Percentiles rank a stretch among this genome's conserved stretches.
These are phyloP conservation scores for Anseranas semipalmata DNA, from an alignment of 2,113 vertebrate species.

Conservation along the genomic window DNA sequence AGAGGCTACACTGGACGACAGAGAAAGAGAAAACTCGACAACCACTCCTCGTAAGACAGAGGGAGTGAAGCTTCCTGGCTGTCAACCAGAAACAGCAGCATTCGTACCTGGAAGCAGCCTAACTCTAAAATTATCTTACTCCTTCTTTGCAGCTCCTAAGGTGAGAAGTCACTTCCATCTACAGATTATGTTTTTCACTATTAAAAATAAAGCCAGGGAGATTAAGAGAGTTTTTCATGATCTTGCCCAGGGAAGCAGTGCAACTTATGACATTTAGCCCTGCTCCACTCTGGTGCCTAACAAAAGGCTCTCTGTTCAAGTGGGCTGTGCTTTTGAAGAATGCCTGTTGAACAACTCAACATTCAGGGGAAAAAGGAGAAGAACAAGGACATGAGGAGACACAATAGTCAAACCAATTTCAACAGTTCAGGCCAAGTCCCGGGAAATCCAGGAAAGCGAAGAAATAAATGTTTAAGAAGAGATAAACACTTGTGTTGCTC, in stretches of 20 bases:
- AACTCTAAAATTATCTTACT: neutral
- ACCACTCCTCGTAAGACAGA: neutral
- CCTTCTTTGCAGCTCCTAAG: neutral
- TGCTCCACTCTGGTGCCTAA: neutral
- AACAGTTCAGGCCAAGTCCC: neutral
- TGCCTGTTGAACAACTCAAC: neutral
- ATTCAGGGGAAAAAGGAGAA: neutral
- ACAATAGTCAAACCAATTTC: fast-evolving
- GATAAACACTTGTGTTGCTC: neutral
- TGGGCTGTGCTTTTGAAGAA: neutral
- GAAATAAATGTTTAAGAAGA: neutral
- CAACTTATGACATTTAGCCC: neutral
- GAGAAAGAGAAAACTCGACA: neutral
- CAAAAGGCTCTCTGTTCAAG: neutral
- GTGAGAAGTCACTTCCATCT: slow-evolving; percentile 26
- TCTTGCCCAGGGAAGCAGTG: neutral
- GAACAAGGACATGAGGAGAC: neutral
- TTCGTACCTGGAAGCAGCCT: neutral
- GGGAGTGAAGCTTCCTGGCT: neutral
- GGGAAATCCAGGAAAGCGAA: neutral
- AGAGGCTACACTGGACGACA: neutral
- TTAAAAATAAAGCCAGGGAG: neutral
- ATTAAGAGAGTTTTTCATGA: neutral
- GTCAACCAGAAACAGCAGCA: neutral
- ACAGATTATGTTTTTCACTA: neutral